Base-by-base conservation (phyloP, 2,797 vertebrate genomes). In the Semaprochilodus insignis region DNA sequence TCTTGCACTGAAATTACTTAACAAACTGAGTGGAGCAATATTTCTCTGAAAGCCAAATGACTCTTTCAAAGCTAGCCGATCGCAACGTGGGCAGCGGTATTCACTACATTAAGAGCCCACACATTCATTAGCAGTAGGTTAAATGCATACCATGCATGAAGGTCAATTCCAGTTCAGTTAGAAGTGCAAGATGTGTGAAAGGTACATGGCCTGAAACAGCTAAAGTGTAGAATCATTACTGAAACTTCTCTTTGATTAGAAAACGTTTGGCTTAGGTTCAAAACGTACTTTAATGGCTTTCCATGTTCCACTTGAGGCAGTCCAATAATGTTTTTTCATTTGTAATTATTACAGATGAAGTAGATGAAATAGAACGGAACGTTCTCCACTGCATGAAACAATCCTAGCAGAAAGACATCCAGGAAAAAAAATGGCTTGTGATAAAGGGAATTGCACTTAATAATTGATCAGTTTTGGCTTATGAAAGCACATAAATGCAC, bases 41-140 rank as follows among this genome's bases (percentile, higher is more conserved):
- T 31, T 55, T 74, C 51, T 74, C 5, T 4, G 11, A n/a, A 67
- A 44, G 13, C 8, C 36, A 67, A 36, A 74, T 21, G 52, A 31
- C 2, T 44, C 17, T 36, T 11, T 66, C 36, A 34, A 65, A 40
- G 5, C 44, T n/a, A 65, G 19, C 17, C 16, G 27, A 57, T 34
- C 71, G 19, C 40, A 31, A 16, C 4, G 40, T 48, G 27, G 14
- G 73, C 55, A 69, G 54, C 16, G 31, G 59, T 48, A 60, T 27
- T 59, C 55, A 70, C 11, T 70, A 48, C 67, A 76, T 60, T 82
- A 57, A 75, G 75, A 69, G 51, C 63, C 57, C 5, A 76, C 11
- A 51, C 23, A n/a, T 76, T 81, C 54, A 70, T 69, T 81, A 75
- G 73, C 65, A 62, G 54, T 23, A 34, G 21, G 27, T 52, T 67